These are phyloP conservation scores for Nemurella pictetii DNA, from an alignment of 2,888 invertebrate species.

Conservation along the genomic window DNA sequence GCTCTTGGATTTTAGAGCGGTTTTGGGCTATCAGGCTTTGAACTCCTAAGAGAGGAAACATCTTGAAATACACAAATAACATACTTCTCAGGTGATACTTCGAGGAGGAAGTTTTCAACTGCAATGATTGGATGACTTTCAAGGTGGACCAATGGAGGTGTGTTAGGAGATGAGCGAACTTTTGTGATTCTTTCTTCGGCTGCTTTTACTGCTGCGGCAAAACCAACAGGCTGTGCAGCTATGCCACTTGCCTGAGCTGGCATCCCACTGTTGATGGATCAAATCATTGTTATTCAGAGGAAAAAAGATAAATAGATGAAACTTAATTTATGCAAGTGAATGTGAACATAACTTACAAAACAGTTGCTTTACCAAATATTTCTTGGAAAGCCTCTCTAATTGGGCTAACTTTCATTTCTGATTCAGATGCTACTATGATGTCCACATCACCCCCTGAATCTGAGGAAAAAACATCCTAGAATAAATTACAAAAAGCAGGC, in stretches of 20 bases:
- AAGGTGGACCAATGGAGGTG: conserved; percentile 51
- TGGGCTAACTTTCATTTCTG: conserved; percentile 74
- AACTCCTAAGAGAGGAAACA: no score
- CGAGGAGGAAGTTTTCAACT: conserved; percentile 74
- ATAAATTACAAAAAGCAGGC: conserved; percentile 13
- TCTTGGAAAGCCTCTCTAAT: conserved; percentile 78
- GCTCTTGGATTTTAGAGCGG: no score
- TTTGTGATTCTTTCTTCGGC: conserved; percentile 72
- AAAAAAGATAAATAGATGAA: background rate
- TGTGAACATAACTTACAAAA: conserved; percentile 60
- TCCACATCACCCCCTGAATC: conserved; percentile 80
- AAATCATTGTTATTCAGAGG: background rate
- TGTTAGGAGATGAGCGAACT: conserved; percentile 59
- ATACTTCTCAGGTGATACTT: conserved; percentile 55
- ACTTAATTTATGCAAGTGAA: background rate
- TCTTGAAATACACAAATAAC: no score
- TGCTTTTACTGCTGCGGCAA: conserved; percentile 71
- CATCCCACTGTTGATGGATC: conserved; percentile 58
- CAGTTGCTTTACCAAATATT: conserved; percentile 78
- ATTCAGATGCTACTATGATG: conserved; percentile 74
- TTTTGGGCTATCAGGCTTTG: no score
- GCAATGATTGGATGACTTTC: conserved; percentile 70
- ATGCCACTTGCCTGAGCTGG: conserved; percentile 63
- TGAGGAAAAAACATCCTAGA: conserved; percentile 50
- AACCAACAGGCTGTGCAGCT: conserved; percentile 78